Conservation (phyloP, 2,113 vertebrate genomes). For the Mormyrus lacerda region DNA sequence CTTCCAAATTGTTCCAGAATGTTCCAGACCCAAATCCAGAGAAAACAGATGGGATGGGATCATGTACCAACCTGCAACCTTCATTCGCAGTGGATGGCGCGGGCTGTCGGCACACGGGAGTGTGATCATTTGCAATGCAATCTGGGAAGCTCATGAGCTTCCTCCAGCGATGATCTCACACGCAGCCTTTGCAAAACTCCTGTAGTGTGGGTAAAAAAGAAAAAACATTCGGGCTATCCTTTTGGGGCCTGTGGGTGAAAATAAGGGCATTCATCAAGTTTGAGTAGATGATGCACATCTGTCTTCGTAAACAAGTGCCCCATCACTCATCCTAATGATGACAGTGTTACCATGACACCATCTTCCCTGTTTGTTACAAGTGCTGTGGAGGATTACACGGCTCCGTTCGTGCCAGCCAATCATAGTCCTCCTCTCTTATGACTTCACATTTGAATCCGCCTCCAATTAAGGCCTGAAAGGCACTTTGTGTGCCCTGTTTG, state of each 20-base stretch:
- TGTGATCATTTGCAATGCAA: neutral
- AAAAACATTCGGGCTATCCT: neutral
- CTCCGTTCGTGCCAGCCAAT: neutral
- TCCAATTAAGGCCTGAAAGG: slow-evolving; percentile 18
- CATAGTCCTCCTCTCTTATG: neutral
- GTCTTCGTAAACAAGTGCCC: neutral
- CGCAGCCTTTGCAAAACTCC: neutral
- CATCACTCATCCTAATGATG: slow-evolving; percentile 1
- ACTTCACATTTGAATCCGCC: neutral
- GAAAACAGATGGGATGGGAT: neutral
- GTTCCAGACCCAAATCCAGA: neutral
- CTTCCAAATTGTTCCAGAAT: neutral
- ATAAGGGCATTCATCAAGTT: neutral
- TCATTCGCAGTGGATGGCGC: neutral
- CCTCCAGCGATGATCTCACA: neutral
- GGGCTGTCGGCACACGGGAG: neutral
- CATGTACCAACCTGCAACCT: neutral
- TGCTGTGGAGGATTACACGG: neutral
- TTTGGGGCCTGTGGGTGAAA: neutral
- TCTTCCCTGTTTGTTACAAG: neutral
- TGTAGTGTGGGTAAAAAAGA: neutral
- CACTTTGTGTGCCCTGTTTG: slow-evolving; percentile 9
- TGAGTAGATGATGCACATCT: neutral
- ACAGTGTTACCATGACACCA: neutral
- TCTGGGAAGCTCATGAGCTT: neutral